Base-by-base conservation (phyloP, 2,888 invertebrate species). In the Germaria angustata region DNA sequence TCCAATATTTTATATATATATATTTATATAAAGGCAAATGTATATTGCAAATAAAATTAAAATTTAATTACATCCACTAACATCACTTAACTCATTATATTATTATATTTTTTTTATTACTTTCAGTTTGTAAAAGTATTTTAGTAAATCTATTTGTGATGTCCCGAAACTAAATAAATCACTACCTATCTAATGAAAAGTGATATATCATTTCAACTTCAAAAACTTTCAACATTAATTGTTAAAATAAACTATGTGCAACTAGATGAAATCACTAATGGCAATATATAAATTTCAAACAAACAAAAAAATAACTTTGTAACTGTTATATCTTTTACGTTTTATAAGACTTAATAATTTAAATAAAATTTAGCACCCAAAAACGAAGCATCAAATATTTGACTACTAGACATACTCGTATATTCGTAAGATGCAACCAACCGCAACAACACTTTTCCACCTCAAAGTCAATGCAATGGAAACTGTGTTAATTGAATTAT, bases 401-500 rank as follows among this genome's bases (percentile, higher is more conserved):
- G 73, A 55, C 78, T 72, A 61, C 55, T 34, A 57, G 3, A 28
- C 28, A 5, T 28, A n/a, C n/a, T n/a, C n/a, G n/a, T 6, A 6
- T 28, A 28, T 6, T 28, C 71, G 63, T 76, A 69, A 78, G 44
- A 65, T 79, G 75, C 78, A 79, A 44, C 71, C 69, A 75, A 82
- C 75, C 75, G 75, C 71, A 82, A 66, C 71, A 79, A 66, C 65
- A 76, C 66, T 76, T 76, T 79, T 76, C 71, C 79, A 79, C 82
- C 82, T 76, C 75, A 82, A 84, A 87, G 85, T 86, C 88, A 88
- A 88, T 88, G 87, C 86, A 86, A 86, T 86, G 87, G 87, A 87
- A 88, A 88, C 86, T 88, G 88, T 88, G 88, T 88, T 88, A 88
- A 88, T 88, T 88, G 88, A 88, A 88, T 88, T 88, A 88, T 87